phyloP scores from a whole-genome alignment of 2,888 invertebrate species.

The Alitta virens region DNA sequence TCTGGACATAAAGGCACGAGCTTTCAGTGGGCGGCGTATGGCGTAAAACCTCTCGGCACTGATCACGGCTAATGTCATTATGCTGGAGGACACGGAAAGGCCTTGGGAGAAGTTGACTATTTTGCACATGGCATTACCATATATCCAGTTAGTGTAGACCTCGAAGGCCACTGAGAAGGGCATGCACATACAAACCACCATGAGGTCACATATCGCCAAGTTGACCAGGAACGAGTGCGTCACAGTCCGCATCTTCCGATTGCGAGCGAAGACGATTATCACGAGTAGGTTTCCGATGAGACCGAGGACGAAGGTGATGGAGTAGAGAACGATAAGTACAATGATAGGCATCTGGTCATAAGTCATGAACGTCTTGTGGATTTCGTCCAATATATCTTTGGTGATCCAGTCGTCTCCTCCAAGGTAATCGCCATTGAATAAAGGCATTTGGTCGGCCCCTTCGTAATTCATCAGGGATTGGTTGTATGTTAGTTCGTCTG shows the following conservation, averaged over 20 bases:
- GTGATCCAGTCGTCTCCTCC: slow-evolving; percentile 1
- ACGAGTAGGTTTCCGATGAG: slow-evolving; percentile 25
- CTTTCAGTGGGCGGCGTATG: slow-evolving; percentile 21
- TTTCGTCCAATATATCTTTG: background rate
- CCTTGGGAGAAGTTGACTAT: slow-evolving; percentile 28
- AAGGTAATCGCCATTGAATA: no score
- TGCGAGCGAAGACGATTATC: slow-evolving; percentile 20
- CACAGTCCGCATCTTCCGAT: slow-evolving; percentile 25
- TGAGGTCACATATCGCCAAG: slow-evolving; percentile 28
- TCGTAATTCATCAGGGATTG: no score
- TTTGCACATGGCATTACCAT: slow-evolving; percentile 28
- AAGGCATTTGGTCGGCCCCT: no score
- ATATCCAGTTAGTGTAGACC: slow-evolving; percentile 29
- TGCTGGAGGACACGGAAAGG: slow-evolving; percentile 22
- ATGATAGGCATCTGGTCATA: slow-evolving; percentile 10
- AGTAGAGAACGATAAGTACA: slow-evolving; percentile 19
- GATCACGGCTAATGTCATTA: slow-evolving; percentile 25
- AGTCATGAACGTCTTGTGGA: slow-evolving; percentile 11
- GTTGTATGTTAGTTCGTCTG: no score
- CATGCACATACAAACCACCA: slow-evolving; percentile 27
- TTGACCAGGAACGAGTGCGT: slow-evolving; percentile 30
- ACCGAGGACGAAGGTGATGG: slow-evolving; percentile 18
- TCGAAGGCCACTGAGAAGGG: slow-evolving; percentile 27
- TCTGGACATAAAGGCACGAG: slow-evolving; percentile 23
- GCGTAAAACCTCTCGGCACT: slow-evolving; percentile 26